Conservation (phyloP, 1,140 invertebrate genomes). For the Thalassaphorura encarpata region DNA sequence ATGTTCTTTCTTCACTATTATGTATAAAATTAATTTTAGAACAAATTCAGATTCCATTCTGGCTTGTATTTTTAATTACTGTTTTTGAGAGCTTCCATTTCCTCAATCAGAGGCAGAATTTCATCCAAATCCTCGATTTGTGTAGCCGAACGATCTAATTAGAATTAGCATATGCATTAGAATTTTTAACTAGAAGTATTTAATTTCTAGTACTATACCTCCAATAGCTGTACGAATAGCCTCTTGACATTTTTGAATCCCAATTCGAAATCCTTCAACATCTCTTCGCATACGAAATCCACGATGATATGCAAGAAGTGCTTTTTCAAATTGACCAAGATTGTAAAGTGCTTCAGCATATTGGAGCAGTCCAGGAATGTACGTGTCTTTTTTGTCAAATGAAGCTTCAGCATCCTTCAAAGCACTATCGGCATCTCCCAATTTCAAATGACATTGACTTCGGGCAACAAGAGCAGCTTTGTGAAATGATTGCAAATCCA, state of each 20-base stretch:
- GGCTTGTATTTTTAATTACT: slow-evolving; percentile 3
- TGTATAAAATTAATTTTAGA: background rate
- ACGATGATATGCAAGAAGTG: slow-evolving; percentile 42
- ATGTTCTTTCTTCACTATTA: slow-evolving; percentile 13
- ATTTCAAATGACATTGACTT: slow-evolving; percentile 26
- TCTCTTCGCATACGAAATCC: slow-evolving; percentile 41
- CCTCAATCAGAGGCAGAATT: slow-evolving; percentile 21
- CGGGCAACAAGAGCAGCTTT: slow-evolving; percentile 17
- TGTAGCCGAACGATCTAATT: slow-evolving; percentile 13
- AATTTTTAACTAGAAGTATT: too few relatives aligned
- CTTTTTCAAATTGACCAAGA: slow-evolving; percentile 43
- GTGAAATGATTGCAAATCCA: slow-evolving; percentile 18
- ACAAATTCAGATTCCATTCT: background rate
- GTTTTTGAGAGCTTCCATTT: slow-evolving; percentile 4
- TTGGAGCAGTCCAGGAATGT: slow-evolving; percentile 35
- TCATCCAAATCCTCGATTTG: slow-evolving; percentile 23
- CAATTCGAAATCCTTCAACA: slow-evolving; percentile 41
- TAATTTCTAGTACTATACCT: slow-evolving; percentile 37
- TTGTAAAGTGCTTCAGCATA: slow-evolving; percentile 43
- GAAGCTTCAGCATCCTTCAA: slow-evolving; percentile 18
- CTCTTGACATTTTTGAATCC: slow-evolving; percentile 43
- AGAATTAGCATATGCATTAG: too few relatives aligned
- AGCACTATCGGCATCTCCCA: slow-evolving; percentile 16
- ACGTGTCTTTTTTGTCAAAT: slow-evolving; percentile 9
- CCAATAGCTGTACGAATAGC: slow-evolving; percentile 43